Evolutionary conservation across 2,888 invertebrate genomes (phyloP).

Genomic region (Cistogaster globosa): DNA sequence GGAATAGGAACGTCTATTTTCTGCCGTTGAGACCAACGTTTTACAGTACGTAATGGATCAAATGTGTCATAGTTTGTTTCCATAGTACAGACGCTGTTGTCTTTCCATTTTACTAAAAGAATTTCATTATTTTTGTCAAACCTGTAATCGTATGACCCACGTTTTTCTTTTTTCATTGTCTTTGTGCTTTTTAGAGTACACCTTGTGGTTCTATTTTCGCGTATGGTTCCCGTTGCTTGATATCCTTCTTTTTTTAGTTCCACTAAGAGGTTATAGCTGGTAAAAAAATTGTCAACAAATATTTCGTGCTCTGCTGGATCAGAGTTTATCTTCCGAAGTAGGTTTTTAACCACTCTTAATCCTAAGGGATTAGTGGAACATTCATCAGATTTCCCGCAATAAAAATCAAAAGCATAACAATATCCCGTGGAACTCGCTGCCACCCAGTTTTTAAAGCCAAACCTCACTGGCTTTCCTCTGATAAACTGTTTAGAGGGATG

Average conservation of each 20-base stretch:
- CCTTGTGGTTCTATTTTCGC: neutral
- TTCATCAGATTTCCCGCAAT: neutral
- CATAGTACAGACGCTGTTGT: conserved; percentile 21
- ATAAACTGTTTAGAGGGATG: conserved; percentile 1
- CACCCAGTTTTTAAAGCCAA: conserved; percentile 23
- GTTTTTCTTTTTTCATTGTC: conserved; percentile 3
- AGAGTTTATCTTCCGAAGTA: neutral
- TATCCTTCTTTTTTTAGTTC: neutral
- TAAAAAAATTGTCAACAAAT: conserved; percentile 14
- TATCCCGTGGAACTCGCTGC: conserved; percentile 12
- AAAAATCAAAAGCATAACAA: conserved; percentile 9
- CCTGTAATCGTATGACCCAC: neutral
- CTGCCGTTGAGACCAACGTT: conserved; percentile 6
- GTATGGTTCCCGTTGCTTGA: neutral
- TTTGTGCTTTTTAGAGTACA: neutral
- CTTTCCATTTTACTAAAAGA: conserved; percentile 17
- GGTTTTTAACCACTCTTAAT: conserved; percentile 11
- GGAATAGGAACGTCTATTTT: neutral
- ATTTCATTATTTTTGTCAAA: conserved; percentile 3
- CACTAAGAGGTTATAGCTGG: conserved; percentile 8
- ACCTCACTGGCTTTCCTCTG: neutral
- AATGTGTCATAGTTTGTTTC: conserved; percentile 12
- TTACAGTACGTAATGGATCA: neutral
- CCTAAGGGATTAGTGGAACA: conserved; percentile 8
- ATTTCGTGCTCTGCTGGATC: neutral